phyloP scores from a whole-genome alignment of 2,113 vertebrate genomes.

The Aspiorhynchus laticeps region DNA sequence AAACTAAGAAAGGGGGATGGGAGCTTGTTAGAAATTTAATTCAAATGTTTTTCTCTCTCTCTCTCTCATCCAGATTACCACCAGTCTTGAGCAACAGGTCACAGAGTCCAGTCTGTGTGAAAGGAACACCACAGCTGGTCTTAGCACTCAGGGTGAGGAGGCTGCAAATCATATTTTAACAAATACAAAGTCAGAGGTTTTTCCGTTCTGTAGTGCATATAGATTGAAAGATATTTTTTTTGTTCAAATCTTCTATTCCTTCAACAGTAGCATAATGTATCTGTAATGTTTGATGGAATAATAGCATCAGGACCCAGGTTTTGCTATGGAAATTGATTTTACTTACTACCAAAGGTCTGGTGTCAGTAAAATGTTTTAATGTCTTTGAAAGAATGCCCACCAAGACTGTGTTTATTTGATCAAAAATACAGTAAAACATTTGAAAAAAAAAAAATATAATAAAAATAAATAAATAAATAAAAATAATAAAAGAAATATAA shows the following conservation, averaged over 20 bases:
- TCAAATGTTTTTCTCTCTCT: neutral
- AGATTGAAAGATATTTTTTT: neutral
- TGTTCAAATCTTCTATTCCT: neutral
- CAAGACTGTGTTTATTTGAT: neutral
- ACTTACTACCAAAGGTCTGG: neutral
- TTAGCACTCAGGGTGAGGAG: constrained; percentile 85
- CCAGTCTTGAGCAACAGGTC: constrained; percentile 77
- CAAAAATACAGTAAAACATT: neutral
- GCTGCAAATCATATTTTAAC: neutral
- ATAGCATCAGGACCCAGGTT: neutral
- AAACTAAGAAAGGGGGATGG: too few relatives aligned
- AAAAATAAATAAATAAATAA: too few relatives aligned
- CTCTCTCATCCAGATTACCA: constrained; percentile 72
- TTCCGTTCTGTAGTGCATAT: neutral
- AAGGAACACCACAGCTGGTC: constrained; percentile 75
- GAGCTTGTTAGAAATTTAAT: neutral
- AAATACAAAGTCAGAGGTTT: constrained; percentile 1
- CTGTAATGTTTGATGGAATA: neutral
- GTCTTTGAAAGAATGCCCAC: neutral
- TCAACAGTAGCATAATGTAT: neutral
- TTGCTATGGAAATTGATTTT: neutral
- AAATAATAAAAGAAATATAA: too few relatives aligned
- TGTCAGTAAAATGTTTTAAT: neutral
- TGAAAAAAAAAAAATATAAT: too few relatives aligned
- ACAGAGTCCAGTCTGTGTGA: constrained; percentile 81